Conservation (phyloP, 2,113 vertebrate genomes). For the Rhinolophus ferrumequinum region DNA sequence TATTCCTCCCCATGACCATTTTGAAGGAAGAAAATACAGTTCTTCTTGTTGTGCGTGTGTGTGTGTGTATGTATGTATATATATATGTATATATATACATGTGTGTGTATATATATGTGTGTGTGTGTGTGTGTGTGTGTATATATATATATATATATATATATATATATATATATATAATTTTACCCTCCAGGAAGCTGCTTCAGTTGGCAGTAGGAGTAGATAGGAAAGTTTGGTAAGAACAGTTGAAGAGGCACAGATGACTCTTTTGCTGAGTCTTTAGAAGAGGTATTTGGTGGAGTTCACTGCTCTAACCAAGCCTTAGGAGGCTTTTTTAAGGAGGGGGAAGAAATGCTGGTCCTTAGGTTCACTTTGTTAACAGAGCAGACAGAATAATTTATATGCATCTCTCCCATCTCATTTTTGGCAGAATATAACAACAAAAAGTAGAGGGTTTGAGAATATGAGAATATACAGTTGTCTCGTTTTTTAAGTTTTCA, state of each 20-base stretch:
- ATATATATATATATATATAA: too few species aligned
- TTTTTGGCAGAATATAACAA: slow-evolving; percentile 58
- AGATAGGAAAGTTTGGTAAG: slow-evolving; percentile 10
- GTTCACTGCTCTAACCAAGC: slow-evolving; percentile 50
- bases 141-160: too few species aligned
- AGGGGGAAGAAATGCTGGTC: not conserved
- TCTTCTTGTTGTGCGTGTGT: not conserved
- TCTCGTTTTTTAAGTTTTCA: slow-evolving; percentile 10
- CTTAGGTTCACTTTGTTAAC: not conserved
- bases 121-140: too few species aligned
- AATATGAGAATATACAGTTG: not conserved
- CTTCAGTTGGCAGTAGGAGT: not conserved
- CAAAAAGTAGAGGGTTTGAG: not conserved
- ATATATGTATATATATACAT: too few species aligned
- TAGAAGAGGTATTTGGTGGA: slow-evolving; percentile 48
- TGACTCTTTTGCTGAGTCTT: slow-evolving; percentile 58
- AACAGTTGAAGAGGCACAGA: slow-evolving; percentile 49
- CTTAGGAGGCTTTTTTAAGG: not conserved
- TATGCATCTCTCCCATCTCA: not conserved
- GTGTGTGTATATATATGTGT: too few species aligned
- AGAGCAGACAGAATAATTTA: not conserved
- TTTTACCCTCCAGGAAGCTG: not conserved
- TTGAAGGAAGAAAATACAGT: not conserved
- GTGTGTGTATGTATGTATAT: too few species aligned
- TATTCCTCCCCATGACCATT: not conserved